Evolutionary conservation across 2,797 vertebrate genomes (phyloP).

Genomic region (Acanthurus leucopareius): DNA sequence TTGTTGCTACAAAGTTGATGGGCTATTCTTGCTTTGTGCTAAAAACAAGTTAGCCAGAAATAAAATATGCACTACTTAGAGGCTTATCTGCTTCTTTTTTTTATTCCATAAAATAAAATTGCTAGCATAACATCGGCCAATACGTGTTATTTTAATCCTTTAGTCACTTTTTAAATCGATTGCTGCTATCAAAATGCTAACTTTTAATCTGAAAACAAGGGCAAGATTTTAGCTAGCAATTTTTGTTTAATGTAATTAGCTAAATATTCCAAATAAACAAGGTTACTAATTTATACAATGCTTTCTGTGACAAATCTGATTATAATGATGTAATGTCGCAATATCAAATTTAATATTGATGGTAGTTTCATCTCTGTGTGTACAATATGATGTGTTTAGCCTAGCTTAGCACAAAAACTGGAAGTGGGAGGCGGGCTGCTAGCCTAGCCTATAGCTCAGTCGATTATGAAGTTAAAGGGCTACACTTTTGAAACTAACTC

Average conservation of each 20-base stretch:
- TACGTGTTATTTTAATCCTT: neutral
- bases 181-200: neutral
- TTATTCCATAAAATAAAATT: neutral
- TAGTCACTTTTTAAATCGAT: neutral
- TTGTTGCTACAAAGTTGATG: neutral
- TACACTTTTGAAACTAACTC: neutral
- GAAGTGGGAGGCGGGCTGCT: neutral
- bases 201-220: neutral
- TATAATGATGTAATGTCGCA: neutral
- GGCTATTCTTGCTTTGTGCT: neutral
- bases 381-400: neutral
- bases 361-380: neutral
- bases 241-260: neutral
- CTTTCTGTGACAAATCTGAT: neutral
- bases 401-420: conserved; percentile 10
- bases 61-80: neutral
- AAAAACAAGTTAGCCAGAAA: neutral
- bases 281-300: neutral
- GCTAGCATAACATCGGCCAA: neutral
- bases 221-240: too few relatives aligned
- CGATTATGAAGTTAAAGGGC: neutral
- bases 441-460: neutral
- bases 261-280: conserved; percentile 8
- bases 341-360: neutral
- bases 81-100: neutral